Base-by-base conservation (phyloP, 92 coral and sea anemone genomes). In the Paramuricea clavata region DNA sequence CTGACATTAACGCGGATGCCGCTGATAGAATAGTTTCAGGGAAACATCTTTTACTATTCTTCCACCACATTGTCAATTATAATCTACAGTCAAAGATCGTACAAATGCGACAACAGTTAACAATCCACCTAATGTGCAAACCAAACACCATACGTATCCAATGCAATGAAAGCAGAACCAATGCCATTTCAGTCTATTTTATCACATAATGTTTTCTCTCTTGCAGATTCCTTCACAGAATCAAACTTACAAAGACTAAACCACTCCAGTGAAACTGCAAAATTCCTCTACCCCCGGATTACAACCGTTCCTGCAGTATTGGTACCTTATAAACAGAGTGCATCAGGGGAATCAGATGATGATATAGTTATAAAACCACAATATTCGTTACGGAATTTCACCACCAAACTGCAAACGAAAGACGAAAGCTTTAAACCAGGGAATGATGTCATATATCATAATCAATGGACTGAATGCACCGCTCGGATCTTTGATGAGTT, bases 391-490 rank as follows among this genome's bases (percentile, higher is more conserved):
- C 39, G 19, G 9, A 42, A 61, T 60, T 26, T 79, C 36, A 79
- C 84, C 17, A 12, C 16, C 27, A 79, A 79, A 57, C 49, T 79
- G 13, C 26, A 79, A 79, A 56, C 84, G n/a, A 21, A 59, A 39
- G 84, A 79, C 49, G 19, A 41, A 61, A 79, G 84, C 34, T 79
- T 79, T 25, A 61, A n/a, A n/a, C 73, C 71, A 15, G 30, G 19
- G 36, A 79, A 41, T 57, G 65, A 59, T 60, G 73, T 34, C 6
- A 16, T 79, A 44, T 79, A 79, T 28, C 73, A 61, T 39, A 79
- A 79, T 25, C 84, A 79, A 25, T 79, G 84, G 84, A 79, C 72
- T 26, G 47, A 64, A 79, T 79, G 72, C 36, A 79, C 31, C 22
- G 72, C 72, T 2, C 32, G 2, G 56, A 56, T 41, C 64, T 10